Evolutionary conservation across 1,140 invertebrate genomes (phyloP), one percentile per base, ranked within the genome.

Genomic region (Ceratina australensis): DNA sequence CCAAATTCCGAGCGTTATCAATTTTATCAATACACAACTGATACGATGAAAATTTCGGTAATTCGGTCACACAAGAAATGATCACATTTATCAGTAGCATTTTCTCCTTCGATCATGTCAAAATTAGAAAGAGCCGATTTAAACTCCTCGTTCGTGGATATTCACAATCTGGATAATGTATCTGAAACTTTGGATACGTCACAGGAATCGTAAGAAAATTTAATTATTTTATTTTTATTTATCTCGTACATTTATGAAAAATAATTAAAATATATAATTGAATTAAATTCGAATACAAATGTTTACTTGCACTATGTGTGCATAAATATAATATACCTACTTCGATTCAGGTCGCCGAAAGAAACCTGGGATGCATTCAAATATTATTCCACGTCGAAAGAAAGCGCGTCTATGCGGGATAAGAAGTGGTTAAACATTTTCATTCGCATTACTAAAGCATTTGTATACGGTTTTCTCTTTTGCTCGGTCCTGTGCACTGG

Each of bases 361-460:
- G 96, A 97, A 89, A 95, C 96, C 76, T 98, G 97, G 97, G 97
- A 98, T 93, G 95, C 97, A 22, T 98, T 98, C 92, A 93, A 96
- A 88, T 95, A 95, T 89, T 95, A 96, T 69, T 96, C 96, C 13
- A 94, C 95, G 78, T 96, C 96, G 89, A 93, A 95, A 80, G 96
- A 97, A 91, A 96, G 95, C 78, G 96, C 96, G 74, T 97, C 97
- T 16, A 96, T 96, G 94, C 95, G 95, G 67, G 96, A 94, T 84
- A 96, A 97, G 89, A 94, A 94, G 89, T 97, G 96, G 89, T 93
- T 97, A 76, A 95, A 97, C 87, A 92, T 96, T 82, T 95, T 95
- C 33, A 95, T 97, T 71, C 95, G 95, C 88, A 92, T 96, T 69
- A 92, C 97, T 72, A 98, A 98, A 93, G 92, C 96, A 18, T 85